Evolutionary conservation across 2,888 invertebrate genomes (phyloP), one percentile per base, ranked within the genome.

Genomic region (Luperina testacea): DNA sequence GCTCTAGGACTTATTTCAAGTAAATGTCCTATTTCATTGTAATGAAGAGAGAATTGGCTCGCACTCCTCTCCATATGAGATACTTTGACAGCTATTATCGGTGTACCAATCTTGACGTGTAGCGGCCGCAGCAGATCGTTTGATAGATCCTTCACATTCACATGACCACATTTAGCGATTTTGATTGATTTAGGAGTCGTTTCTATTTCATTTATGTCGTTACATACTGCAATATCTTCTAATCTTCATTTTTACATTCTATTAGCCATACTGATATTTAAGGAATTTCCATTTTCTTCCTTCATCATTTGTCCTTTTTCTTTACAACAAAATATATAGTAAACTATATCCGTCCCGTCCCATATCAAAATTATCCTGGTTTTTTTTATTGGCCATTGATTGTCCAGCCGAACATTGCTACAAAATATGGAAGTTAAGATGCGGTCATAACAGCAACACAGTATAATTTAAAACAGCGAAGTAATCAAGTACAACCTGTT

Each of bases 401-500:
- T 38, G 17, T 1, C 17, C 38, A 20, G 59, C 0, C n/a, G 7
- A n/a, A 38, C 0, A 38, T 11, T 17, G n/a, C 32, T 0, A 17
- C 1, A 24, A 57, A 24, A 51, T 20, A n/a, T 48, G 0, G 2
- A 32, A 11, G 9, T 48, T 13, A 64, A 27, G 17, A 20, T 53
- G 38, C 45, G 9, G 27, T 17, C 27, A 59, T 45, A 53, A 61
- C 27, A 70, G 17, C 20, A 67, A 67, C n/a, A 38, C 27, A 57
- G 24, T 48, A 81, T 15, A 48, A 42, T 64, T 75, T 32, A 63
- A 80, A 74, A 61, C 45, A 64, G 45, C 51, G 61, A 70, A 70
- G 59, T 48, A 48, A 67, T 79, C 61, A 82, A 63, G 32, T 83
- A 64, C 59, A 74, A 65, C 61, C 72, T 82, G 74, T 63, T 72